These are phyloP conservation scores for Clunio marinus DNA, from an alignment of 2,888 invertebrate genomes.

Conservation along the genomic window DNA sequence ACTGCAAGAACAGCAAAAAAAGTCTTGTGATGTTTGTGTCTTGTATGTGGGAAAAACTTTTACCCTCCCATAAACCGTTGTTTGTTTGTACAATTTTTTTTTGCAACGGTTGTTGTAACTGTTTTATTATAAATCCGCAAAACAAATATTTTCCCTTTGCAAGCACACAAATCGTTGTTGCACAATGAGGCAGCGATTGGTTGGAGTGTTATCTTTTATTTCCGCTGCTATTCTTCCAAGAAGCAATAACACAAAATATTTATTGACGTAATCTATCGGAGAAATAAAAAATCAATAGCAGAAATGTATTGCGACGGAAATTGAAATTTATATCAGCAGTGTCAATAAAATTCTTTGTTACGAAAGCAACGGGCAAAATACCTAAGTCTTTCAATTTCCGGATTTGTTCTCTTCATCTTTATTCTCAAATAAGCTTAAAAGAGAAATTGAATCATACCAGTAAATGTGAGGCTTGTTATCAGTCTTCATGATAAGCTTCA, in stretches of 20 bases:
- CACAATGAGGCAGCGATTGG: neutral
- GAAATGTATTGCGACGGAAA: neutral
- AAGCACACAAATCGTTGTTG: neutral
- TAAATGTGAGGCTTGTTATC: no score
- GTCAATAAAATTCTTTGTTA: neutral
- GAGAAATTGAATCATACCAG: neutral
- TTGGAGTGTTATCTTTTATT: constrained; percentile 2
- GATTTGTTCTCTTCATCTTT: neutral
- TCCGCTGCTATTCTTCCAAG: neutral
- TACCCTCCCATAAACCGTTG: no score
- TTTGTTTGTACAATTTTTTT: neutral
- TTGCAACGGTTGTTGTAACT: neutral
- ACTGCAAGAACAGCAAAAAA: neutral
- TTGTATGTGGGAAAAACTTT: no score
- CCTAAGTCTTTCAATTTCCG: constrained; percentile 1
- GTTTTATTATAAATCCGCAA: neutral
- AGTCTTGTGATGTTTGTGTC: neutral
- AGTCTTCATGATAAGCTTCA: no score
- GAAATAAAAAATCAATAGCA: neutral
- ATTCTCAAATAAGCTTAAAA: no score
- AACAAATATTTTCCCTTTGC: neutral
- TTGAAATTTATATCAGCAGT: constrained; percentile 9
- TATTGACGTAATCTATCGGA: constrained; percentile 18
- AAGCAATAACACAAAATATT: constrained; percentile 6
- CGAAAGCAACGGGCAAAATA: neutral